phyloP scores from a whole-genome alignment of 2,113 vertebrate species.

The Hoplias malabaricus region DNA sequence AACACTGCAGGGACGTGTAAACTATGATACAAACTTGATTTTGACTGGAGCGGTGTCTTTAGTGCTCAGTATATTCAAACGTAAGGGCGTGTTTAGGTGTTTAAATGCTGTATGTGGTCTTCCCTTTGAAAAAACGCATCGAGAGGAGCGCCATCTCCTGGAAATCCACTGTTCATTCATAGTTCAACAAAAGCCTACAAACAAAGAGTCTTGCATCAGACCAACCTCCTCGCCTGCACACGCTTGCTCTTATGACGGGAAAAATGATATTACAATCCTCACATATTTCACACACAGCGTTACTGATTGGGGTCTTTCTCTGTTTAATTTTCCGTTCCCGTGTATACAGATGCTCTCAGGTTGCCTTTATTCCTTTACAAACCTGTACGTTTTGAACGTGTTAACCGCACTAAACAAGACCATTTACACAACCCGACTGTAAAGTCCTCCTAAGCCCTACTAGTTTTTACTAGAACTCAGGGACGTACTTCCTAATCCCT shows the following conservation, averaged over 20 bases:
- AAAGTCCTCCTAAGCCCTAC: neutral
- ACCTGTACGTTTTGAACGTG: conserved; percentile 14
- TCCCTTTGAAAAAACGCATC: neutral
- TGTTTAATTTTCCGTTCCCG: neutral
- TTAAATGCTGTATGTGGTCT: neutral
- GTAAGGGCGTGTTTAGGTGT: neutral
- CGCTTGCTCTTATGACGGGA: neutral
- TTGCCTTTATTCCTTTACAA: conserved; percentile 25
- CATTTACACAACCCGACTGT: conserved; percentile 29
- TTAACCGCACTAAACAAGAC: conserved; percentile 21
- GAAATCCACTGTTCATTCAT: neutral
- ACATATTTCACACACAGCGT: neutral
- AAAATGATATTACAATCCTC: conserved; percentile 19
- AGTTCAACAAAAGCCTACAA: conserved; percentile 44
- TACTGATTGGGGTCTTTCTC: neutral
- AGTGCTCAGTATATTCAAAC: neutral
- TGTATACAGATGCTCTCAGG: conserved; percentile 1
- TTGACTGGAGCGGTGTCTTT: neutral
- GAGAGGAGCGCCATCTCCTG: conserved; percentile 29
- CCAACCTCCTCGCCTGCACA: conserved; percentile 16
- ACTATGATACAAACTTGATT: too few species aligned
- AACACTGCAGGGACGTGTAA: too few species aligned
- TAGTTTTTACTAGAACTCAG: conserved; percentile 1
- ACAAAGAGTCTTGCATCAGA: conserved; percentile 49
- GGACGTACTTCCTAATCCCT: neutral